A percentile compares a stretch with the other conserved stretches of the same genome.
Conservation (phyloP, 1,140 invertebrate species). For the Nasonia giraulti region DNA sequence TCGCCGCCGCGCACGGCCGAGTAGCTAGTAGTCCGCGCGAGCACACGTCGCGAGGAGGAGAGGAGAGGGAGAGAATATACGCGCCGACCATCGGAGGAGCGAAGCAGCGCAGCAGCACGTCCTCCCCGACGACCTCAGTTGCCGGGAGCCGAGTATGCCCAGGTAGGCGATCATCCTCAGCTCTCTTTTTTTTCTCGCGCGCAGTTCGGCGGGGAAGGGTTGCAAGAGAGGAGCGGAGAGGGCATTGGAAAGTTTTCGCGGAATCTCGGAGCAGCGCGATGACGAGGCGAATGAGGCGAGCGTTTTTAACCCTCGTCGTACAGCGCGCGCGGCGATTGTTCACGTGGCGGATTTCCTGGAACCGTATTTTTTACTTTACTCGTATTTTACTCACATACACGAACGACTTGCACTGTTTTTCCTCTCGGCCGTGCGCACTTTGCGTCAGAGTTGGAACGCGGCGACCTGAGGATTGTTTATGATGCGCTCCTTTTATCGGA, state of each 20-base stretch:
- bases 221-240: conserved; percentile 38
- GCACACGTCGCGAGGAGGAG: neutral
- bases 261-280: conserved; percentile 18
- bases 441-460: too few relatives aligned
- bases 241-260: conserved; percentile 41
- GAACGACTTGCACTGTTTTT: neutral
- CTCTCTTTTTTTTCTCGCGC: neutral
- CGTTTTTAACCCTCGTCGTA: neutral
- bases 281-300: conserved; percentile 11
- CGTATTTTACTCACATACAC: too few relatives aligned
- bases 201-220: conserved; percentile 16
- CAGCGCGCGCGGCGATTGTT: neutral
- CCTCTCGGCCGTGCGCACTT: neutral
- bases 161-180: conserved; percentile 7
- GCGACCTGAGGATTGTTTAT: neutral
- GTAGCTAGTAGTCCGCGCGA: neutral
- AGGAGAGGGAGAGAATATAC: conserved; percentile 9
- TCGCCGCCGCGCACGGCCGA: conserved; percentile 64
- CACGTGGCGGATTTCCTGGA: conserved; percentile 7
- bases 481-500: neutral
- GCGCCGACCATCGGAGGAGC: neutral
- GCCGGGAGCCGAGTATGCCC: conserved; percentile 9
- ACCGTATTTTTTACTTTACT: neutral
- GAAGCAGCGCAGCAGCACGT: conserved; percentile 5
- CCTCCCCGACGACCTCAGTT: conserved; percentile 31